phyloP scores from a whole-genome alignment of 2,797 vertebrate genomes.

The Fistularia tabacaria region DNA sequence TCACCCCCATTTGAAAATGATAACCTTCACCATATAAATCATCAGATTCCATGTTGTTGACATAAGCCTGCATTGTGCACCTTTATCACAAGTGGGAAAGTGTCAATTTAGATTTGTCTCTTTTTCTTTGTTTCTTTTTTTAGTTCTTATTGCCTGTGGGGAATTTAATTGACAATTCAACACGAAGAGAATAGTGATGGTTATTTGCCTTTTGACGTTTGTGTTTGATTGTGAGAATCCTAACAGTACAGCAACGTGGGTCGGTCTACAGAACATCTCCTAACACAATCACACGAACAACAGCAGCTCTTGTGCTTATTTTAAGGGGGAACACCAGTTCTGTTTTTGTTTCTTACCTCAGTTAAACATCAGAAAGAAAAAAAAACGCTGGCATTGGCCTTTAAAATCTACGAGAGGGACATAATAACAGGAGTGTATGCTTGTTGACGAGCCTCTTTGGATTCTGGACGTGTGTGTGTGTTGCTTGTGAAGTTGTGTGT shows the following conservation, averaged over 20 bases:
- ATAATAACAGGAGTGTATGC: slow-evolving; percentile 18
- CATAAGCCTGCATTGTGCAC: no score
- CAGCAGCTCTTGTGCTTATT: slow-evolving; percentile 1
- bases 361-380: no score
- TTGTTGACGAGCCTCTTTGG: slow-evolving; percentile 7
- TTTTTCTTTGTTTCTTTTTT: background rate
- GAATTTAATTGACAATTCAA: background rate
- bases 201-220: background rate
- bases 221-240: slow-evolving; percentile 19
- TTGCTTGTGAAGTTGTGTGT: background rate
- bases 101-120: background rate
- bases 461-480: background rate
- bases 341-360: background rate
- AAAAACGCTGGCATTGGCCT: slow-evolving; percentile 26
- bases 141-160: background rate
- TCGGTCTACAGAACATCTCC: slow-evolving; percentile 8
- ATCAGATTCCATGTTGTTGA: no score
- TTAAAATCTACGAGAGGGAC: slow-evolving; percentile 12
- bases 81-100: no score
- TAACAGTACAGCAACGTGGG: slow-evolving; percentile 9
- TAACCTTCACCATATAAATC: no score
- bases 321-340: slow-evolving; percentile 12
- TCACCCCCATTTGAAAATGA: background rate
- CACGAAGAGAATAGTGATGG: background rate
- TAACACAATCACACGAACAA: slow-evolving; percentile 13